A percentile compares a stretch with the other conserved stretches of the same genome.
These are phyloP conservation scores for Catharus bicknelli DNA, from an alignment of 2,113 vertebrate genomes.

Conservation along the genomic window DNA sequence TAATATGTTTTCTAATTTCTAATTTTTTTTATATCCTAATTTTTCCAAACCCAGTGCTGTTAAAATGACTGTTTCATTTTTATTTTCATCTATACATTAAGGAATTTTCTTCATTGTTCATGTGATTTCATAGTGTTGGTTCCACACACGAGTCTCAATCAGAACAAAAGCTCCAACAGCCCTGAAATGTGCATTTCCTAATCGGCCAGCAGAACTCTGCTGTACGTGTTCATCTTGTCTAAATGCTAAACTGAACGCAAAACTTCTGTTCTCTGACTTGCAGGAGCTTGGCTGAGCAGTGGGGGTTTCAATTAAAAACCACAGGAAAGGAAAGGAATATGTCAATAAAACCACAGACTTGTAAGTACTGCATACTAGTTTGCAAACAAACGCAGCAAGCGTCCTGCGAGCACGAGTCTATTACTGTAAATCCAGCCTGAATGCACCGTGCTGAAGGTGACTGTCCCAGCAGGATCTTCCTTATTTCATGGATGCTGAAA, in stretches of 20 bases:
- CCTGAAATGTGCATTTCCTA: conserved; percentile 52
- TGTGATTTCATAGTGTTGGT: not conserved
- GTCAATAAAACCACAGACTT: conserved; percentile 86
- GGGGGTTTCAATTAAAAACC: conserved; percentile 86
- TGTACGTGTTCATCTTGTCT: conserved; percentile 63
- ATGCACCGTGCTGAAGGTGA: conserved; percentile 71
- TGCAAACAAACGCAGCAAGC: conserved; percentile 86
- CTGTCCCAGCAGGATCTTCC: conserved; percentile 71
- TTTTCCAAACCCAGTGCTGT: not conserved
- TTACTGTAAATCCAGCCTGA: conserved; percentile 78
- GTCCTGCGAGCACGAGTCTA: conserved; percentile 71
- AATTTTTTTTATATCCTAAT: not conserved
- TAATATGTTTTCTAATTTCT: not conserved
- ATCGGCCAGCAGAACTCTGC: conserved; percentile 46
- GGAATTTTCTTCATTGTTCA: not conserved
- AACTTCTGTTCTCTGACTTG: conserved; percentile 75
- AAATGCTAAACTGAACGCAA: conserved; percentile 72
- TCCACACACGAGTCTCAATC: not conserved
- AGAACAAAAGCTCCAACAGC: conserved; percentile 12
- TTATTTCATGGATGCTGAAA: conserved; percentile 51
- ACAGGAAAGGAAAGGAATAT: conserved; percentile 81
- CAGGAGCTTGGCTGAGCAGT: conserved; percentile 76
- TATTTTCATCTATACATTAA: not conserved
- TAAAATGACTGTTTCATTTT: not conserved
- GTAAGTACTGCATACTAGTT: conserved; percentile 81